Conservation (phyloP, 2,797 vertebrate genomes). For the Schizopygopsis malacanthus region DNA sequence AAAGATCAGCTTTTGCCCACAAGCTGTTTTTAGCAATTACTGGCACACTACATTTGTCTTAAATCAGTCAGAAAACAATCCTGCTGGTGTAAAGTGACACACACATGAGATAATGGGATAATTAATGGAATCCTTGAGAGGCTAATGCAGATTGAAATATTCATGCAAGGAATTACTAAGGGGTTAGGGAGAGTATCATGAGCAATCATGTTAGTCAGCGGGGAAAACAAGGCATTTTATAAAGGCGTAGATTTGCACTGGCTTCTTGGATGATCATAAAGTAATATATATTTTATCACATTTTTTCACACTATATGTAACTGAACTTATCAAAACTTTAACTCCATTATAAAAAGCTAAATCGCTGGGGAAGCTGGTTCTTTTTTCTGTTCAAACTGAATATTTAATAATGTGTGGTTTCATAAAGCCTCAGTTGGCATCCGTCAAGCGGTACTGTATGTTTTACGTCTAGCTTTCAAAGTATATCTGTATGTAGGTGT, state of each 20-base stretch:
- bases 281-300: neutral
- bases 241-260: neutral
- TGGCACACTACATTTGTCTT: neutral
- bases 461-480: slow-evolving; percentile 22
- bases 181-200: slow-evolving; percentile 7
- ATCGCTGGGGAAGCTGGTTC: neutral
- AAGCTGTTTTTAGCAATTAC: slow-evolving; percentile 8
- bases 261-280: neutral
- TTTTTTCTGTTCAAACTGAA: neutral
- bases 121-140: slow-evolving; percentile 40
- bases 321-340: neutral
- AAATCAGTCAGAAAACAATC: slow-evolving; percentile 3
- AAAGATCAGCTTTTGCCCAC: neutral
- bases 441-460: neutral
- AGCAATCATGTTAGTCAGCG: slow-evolving; percentile 12
- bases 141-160: slow-evolving; percentile 56
- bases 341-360: neutral
- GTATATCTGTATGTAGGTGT: slow-evolving; percentile 6
- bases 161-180: slow-evolving; percentile 39
- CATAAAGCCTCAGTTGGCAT: neutral
- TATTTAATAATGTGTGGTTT: neutral
- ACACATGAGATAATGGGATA: slow-evolving; percentile 41
- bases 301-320: neutral
- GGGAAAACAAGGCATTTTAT: slow-evolving; percentile 7
- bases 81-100: slow-evolving; percentile 18